These are phyloP conservation scores for Apaloderma vittatum DNA, from an alignment of 2,113 vertebrate genomes.

Conservation along the genomic window DNA sequence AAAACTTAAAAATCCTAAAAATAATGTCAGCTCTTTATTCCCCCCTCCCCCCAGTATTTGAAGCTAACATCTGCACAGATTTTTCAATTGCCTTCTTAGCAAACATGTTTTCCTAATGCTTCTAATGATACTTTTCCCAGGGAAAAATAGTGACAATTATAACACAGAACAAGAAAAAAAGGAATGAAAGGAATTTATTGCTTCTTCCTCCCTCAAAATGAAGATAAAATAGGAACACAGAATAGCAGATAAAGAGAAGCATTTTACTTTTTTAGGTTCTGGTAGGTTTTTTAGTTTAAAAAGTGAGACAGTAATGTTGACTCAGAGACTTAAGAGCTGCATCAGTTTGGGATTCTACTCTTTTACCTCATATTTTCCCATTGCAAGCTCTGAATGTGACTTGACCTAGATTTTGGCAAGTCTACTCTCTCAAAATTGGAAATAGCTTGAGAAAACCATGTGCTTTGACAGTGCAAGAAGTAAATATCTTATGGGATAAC, in stretches of 20 bases:
- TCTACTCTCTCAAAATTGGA: not conserved
- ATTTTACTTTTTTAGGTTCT: conserved; percentile 7
- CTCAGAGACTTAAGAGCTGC: not conserved
- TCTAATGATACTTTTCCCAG: not conserved
- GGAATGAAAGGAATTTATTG: conserved; percentile 29
- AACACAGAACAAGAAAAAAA: not conserved
- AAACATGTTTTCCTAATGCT: not conserved
- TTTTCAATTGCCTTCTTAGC: not conserved
- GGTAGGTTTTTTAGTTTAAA: not conserved
- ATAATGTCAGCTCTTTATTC: not conserved
- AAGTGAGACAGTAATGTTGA: not conserved
- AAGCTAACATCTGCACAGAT: not conserved
- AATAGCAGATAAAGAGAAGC: not conserved
- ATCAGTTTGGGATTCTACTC: not conserved
- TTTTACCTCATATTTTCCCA: not conserved
- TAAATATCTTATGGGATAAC: not conserved
- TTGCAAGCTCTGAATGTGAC: not conserved
- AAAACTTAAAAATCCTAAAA: not conserved
- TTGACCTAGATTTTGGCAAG: not conserved
- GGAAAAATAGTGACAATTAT: not conserved
- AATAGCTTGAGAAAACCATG: not conserved
- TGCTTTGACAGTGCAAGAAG: not conserved
- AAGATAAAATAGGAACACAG: conserved; percentile 23
- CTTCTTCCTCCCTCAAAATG: not conserved
- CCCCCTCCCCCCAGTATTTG: not conserved